phyloP scores from a whole-genome alignment of 2,797 vertebrate species.

The Perodicticus potto region DNA sequence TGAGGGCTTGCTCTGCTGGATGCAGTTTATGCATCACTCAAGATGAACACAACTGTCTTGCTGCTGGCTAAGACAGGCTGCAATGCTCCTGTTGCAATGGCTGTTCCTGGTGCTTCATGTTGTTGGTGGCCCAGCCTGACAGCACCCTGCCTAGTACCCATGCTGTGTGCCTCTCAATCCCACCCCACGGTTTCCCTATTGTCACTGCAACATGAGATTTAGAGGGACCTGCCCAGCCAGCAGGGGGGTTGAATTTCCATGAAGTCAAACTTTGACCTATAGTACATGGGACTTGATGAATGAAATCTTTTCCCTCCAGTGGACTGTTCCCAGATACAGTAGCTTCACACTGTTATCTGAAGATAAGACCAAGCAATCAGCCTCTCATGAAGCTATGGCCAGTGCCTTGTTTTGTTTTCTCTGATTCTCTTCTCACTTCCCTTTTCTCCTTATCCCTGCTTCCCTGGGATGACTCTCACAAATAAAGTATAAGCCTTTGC shows the following conservation, averaged over 20 bases:
- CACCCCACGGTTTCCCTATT: neutral
- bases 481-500: conserved; percentile 5
- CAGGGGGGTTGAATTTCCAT: neutral
- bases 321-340: neutral
- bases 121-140: neutral
- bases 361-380: neutral
- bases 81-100: neutral
- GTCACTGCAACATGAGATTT: neutral
- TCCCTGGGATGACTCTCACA: neutral
- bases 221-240: neutral
- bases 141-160: neutral
- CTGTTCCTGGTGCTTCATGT: neutral
- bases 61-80: neutral
- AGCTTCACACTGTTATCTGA: neutral
- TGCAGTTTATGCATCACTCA: neutral
- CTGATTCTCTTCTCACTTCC: neutral
- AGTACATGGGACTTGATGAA: neutral
- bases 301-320: neutral
- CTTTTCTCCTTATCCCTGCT: neutral
- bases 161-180: neutral
- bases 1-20: neutral
- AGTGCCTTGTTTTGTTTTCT: neutral
- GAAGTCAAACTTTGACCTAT: neutral
- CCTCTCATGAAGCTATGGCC: neutral
- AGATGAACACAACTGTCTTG: neutral